Evolutionary conservation across 1,140 invertebrate genomes (phyloP).

Genomic region (Meteorus sp.): DNA sequence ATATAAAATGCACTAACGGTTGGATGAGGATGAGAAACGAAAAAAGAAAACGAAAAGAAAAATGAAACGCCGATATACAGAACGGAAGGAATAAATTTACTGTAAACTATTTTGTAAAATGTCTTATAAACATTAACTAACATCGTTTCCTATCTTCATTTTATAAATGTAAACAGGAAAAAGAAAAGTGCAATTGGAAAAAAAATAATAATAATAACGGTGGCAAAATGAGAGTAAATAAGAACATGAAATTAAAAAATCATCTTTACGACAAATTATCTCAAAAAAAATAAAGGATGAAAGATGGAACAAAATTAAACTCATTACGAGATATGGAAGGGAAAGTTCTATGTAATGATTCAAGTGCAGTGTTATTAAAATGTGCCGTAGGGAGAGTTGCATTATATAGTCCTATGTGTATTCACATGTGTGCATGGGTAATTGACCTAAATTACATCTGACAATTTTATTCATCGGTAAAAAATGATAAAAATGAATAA

Average conservation of each 20-base stretch:
- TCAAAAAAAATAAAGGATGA: no score
- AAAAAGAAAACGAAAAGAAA: no score
- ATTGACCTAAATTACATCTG: background rate
- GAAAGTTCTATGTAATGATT: background rate
- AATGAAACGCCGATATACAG: background rate
- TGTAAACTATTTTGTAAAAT: conserved; percentile 27
- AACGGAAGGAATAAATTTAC: conserved; percentile 29
- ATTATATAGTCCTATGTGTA: no score
- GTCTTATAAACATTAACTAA: conserved; percentile 14
- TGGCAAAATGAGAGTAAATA: no score
- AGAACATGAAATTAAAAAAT: no score
- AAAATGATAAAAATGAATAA: background rate
- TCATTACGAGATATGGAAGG: background rate
- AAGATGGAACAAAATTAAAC: no score
- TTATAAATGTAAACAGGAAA: background rate
- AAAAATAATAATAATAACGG: no score
- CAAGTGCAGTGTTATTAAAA: background rate
- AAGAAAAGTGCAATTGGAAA: no score
- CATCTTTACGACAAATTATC: no score
- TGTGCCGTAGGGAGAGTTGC: background rate
- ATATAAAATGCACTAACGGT: no score
- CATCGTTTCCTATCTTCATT: conserved; percentile 11
- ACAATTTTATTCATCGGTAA: background rate
- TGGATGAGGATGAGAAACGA: no score
- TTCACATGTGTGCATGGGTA: background rate